phyloP scores from a whole-genome alignment of 53 echinoderm and acorn worm genomes.

The Echinarachnius parma region DNA sequence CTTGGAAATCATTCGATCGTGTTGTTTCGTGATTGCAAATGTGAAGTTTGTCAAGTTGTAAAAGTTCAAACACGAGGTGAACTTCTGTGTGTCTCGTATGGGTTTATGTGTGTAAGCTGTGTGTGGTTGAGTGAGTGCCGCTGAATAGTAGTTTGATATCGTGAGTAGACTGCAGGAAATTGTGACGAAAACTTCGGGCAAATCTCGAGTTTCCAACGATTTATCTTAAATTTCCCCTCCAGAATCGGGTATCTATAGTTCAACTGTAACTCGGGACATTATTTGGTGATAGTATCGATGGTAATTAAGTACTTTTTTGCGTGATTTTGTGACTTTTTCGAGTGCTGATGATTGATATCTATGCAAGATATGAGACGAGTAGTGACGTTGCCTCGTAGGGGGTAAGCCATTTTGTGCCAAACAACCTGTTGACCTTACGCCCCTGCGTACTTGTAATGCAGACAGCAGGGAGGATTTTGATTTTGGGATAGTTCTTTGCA shows the following conservation, averaged over 20 bases:
- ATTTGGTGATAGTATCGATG: not conserved
- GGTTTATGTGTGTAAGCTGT: not conserved
- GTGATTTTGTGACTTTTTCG: not conserved
- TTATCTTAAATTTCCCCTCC: not conserved
- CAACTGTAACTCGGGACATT: not conserved
- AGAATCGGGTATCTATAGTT: not conserved
- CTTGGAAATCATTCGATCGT: too few species aligned
- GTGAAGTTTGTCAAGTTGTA: not conserved
- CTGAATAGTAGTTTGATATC: conserved; percentile 24
- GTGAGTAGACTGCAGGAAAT: conserved; percentile 41
- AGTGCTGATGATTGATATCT: conserved; percentile 34
- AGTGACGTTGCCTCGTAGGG: conserved; percentile 15
- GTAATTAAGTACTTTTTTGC: not conserved
- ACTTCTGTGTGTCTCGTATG: not conserved
- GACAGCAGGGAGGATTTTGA: too few species aligned
- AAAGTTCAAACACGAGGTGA: not conserved
- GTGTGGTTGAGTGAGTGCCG: not conserved
- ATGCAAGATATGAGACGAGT: conserved; percentile 41
- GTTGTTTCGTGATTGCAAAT: not conserved
- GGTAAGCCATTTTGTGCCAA: conserved; percentile 7
- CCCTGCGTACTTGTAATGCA: too few species aligned
- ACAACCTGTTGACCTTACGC: conserved; percentile 49
- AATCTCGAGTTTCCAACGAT: conserved; percentile 1
- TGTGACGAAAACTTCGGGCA: conserved; percentile 3
- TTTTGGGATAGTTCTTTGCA: too few species aligned